Evolutionary conservation across 1,140 invertebrate species (phyloP).

Genomic region (Drosophila teissieri): DNA sequence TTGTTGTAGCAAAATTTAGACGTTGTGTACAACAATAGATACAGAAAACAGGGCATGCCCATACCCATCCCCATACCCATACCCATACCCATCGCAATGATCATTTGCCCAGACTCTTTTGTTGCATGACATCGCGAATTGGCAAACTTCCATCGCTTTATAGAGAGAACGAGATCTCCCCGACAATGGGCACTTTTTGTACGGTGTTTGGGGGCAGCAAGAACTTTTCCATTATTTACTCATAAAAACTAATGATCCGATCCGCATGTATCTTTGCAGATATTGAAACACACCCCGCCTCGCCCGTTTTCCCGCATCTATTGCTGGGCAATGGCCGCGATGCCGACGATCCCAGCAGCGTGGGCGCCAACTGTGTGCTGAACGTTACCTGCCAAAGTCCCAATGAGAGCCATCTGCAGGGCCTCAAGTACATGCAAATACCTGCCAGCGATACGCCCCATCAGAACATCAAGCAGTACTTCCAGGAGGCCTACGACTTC

Average conservation of each 20-base stretch:
- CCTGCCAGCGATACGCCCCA: slow-evolving; percentile 93
- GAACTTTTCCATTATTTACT: slow-evolving; percentile 59
- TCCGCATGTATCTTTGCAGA: slow-evolving; percentile 84
- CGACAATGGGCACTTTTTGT: slow-evolving; percentile 51
- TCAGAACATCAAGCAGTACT: slow-evolving; percentile 96
- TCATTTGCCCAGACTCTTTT: slow-evolving; percentile 68
- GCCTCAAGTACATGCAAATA: slow-evolving; percentile 92
- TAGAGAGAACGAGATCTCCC: slow-evolving; percentile 12
- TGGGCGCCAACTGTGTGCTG: slow-evolving; percentile 91
- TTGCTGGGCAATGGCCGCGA: slow-evolving; percentile 94
- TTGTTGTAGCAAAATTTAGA: slow-evolving; percentile 81
- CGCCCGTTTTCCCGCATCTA: slow-evolving; percentile 93
- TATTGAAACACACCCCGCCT: slow-evolving; percentile 91
- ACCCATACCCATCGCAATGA: slow-evolving; percentile 26
- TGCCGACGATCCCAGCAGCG: slow-evolving; percentile 89
- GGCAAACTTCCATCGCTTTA: slow-evolving; percentile 45
- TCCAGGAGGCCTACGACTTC: slow-evolving; percentile 95
- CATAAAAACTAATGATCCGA: slow-evolving; percentile 56
- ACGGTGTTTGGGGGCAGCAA: slow-evolving; percentile 16
- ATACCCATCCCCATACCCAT: slow-evolving; percentile 9
- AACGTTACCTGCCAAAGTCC: slow-evolving; percentile 93
- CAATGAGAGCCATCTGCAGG: slow-evolving; percentile 88
- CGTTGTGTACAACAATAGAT: slow-evolving; percentile 53
- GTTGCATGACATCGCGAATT: slow-evolving; percentile 80
- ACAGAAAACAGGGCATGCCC: slow-evolving; percentile 59